Evolutionary conservation across 1,140 invertebrate genomes (phyloP), one percentile per base, ranked within the genome.

Genomic region (Drosophila yakuba): DNA sequence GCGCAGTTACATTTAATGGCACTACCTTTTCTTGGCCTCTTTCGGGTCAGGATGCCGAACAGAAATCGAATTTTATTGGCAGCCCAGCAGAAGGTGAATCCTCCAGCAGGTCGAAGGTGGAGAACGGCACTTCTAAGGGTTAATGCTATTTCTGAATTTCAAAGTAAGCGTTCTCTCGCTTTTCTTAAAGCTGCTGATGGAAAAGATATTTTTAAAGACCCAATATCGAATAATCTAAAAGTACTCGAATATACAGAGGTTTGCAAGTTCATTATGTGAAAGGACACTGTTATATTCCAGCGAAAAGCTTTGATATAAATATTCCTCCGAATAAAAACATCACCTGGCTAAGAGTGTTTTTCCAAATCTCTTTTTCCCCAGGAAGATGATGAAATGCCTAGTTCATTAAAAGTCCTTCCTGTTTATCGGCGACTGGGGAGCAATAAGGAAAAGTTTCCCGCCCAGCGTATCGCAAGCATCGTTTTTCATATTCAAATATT

Each of bases 1-100:
- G 77, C 78, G 88, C 81, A 91, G 83, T 91, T 90, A 86, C 84
- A 91, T 91, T 91, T 91, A 92, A 91, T 91, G 82, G 85, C 43
- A 61, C 47, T 74, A 91, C 82, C 90, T 90, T 91, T 91, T 74
- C 61, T 36, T 17, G 28, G 69, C 32, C 41, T 62, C 28, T 39
- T 38, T 36, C 50, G 17, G 36, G 25, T 44, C 36, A 25, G 28
- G 15, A 44, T 20, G 48, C 64, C 38, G 41, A 52, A 78, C 35
- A 44, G 39, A 67, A 69, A 76, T 77, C 74, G 74, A 78, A 78
- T 77, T 78, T 77, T 78, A 77, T 77, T 77, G 73, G 39, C 56
- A 67, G 39, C 72, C 67, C 25, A 28, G 41, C 32, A 36, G 35
- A 75, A 67, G 59, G 60, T 67, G 60, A 67, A 50, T 66, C 36